Evolutionary conservation across 2,888 invertebrate genomes (phyloP), one percentile per base, ranked within the genome.

Genomic region (Mythimna impura): DNA sequence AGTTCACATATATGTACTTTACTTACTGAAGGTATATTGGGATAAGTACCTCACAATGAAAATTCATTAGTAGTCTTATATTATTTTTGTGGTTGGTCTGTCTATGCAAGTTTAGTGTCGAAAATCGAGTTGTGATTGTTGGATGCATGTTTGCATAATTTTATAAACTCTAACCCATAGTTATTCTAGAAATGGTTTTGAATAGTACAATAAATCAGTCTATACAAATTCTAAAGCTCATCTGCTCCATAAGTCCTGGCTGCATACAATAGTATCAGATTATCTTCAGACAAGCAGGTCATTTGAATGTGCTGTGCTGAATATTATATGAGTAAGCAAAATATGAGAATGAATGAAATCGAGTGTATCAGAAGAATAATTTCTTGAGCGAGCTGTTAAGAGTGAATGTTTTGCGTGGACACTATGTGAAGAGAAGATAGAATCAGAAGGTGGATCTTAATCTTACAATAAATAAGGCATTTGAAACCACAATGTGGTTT

Each of bases 321-420:
- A 81, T 77, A 58, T 67, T 62, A 54, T 60, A 60, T 50, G 64
- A 30, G 40, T 69, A 62, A 57, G 63, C 36, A 50, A 71, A 77
- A 68, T 71, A 58, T 22, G 20, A 2, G 54, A 58, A 34, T 55
- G 58, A 58, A 73, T 58, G 54, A 73, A 66, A 73, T 66, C 64
- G 63, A 67, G 57, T 40, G 73, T 55, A 75, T 84, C 66, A 66
- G 43, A 25, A 72, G 65, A 67, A 65, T 74, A 68, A 82, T 84
- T 79, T 84, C 79, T 71, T 76, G 71, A 66, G 74, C 72, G 73
- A 69, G 65, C 66, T 58, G 40, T 67, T 72, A 57, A 68, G 30
- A 72, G 43, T 47, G 62, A 68, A 71, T 36, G 57, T 71, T 76
- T 68, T 68, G 67, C 58, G 25, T 72, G 20, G 47, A 67, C 40